A percentile compares a stretch with the other conserved stretches of the same genome.
Evolutionary conservation across 2,888 invertebrate genomes (phyloP).

Genomic region (Eledona agricola): DNA sequence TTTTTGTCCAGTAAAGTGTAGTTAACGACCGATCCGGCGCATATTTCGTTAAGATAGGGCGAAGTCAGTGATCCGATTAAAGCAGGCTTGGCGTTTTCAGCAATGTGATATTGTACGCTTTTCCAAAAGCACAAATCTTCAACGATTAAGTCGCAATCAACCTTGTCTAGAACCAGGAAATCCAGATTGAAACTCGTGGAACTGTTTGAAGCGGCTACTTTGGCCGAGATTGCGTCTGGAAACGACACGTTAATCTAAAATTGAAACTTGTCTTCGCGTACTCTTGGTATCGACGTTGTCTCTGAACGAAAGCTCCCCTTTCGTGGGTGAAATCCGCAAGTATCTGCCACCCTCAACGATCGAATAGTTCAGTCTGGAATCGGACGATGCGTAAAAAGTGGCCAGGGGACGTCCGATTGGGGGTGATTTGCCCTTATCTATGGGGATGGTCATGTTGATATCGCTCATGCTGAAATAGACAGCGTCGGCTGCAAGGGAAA

Average conservation of each 20-base stretch:
- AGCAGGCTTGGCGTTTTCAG: conserved; percentile 48
- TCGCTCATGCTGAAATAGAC: conserved; percentile 56
- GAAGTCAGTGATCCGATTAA: conserved; percentile 55
- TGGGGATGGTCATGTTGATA: conserved; percentile 52
- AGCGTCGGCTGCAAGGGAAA: conserved; percentile 47
- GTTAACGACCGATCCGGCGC: conserved; percentile 63
- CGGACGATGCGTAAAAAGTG: conserved; percentile 16
- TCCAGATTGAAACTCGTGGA: conserved; percentile 46
- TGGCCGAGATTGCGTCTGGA: conserved; percentile 40
- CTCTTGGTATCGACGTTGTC: conserved; percentile 17
- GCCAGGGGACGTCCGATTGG: conserved; percentile 40
- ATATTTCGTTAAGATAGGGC: conserved; percentile 59
- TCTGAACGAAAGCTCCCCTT: conserved; percentile 28
- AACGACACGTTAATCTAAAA: conserved; percentile 24
- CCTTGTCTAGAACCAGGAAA: conserved; percentile 43
- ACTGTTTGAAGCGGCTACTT: conserved; percentile 49
- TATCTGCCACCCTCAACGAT: conserved; percentile 7
- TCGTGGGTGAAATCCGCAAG: conserved; percentile 10
- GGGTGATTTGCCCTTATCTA: conserved; percentile 45
- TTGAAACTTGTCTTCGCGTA: conserved; percentile 1
- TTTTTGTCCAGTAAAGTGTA: conserved; percentile 55
- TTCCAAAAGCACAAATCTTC: conserved; percentile 58
- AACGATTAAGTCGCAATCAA: conserved; percentile 54
- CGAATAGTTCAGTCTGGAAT: conserved; percentile 10
- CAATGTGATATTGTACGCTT: conserved; percentile 52